Percentiles rank a stretch among this genome's conserved stretches.
Conservation (phyloP, 2,797 vertebrate genomes). For the Coluber constrictor region DNA sequence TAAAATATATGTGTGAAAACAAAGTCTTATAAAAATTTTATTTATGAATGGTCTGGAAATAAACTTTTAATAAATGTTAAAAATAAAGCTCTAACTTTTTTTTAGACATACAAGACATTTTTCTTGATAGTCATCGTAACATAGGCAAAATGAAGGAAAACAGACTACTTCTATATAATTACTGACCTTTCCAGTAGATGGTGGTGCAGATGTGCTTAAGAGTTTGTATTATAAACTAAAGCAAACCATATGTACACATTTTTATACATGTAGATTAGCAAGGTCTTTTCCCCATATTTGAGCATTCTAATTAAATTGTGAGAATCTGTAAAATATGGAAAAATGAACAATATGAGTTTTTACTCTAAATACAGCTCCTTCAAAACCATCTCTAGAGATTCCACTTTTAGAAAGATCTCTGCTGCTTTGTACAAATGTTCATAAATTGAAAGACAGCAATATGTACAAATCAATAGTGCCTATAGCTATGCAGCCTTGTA, state of each 20-base stretch:
- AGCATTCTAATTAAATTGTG: constrained; percentile 37
- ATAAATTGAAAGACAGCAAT: constrained; percentile 28
- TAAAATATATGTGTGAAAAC: constrained; percentile 24
- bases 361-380: constrained; percentile 33
- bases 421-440: constrained; percentile 37
- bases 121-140: neutral
- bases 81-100: neutral
- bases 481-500: constrained; percentile 26
- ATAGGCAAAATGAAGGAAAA: constrained; percentile 35
- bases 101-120: neutral
- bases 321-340: neutral
- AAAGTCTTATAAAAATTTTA: constrained; percentile 15
- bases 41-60: constrained; percentile 1
- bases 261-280: constrained; percentile 31
- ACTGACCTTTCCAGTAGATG: constrained; percentile 76
- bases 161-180: constrained; percentile 57
- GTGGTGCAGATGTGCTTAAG: constrained; percentile 73
- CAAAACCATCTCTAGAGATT: constrained; percentile 34
- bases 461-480: constrained; percentile 20
- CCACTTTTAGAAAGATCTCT: constrained; percentile 40
- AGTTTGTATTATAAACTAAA: constrained; percentile 47
- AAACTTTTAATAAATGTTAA: neutral
- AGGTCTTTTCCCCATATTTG: constrained; percentile 18
- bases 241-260: constrained; percentile 34
- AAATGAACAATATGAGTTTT: neutral